These are phyloP conservation scores for Cardiocondyla obscurior DNA, from an alignment of 1,140 invertebrate genomes.

Conservation along the genomic window DNA sequence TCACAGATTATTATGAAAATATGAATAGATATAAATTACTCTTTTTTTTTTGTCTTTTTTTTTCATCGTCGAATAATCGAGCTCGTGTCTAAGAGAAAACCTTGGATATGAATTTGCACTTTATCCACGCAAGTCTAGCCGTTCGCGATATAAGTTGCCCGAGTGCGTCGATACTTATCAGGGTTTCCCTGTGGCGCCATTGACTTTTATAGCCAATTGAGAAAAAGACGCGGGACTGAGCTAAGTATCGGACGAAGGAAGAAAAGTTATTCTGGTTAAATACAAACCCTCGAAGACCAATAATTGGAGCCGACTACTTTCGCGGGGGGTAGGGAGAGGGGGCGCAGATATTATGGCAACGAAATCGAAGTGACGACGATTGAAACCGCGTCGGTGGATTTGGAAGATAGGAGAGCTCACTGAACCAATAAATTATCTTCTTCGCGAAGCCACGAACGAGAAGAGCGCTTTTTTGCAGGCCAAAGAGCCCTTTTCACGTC, in stretches of 20 bases:
- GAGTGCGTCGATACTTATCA: background rate
- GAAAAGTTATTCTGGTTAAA: slow-evolving; percentile 46
- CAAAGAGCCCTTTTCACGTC: slow-evolving; percentile 58
- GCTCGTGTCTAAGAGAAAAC: background rate
- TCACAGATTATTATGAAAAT: background rate
- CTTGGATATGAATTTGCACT: background rate
- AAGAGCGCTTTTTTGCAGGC: slow-evolving; percentile 42
- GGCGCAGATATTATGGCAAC: slow-evolving; percentile 32
- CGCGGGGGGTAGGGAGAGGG: too few relatives aligned
- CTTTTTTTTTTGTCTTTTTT: too few relatives aligned
- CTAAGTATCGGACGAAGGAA: background rate
- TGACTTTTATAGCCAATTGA: slow-evolving; percentile 30
- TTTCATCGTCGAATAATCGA: background rate
- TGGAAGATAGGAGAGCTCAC: slow-evolving; percentile 51
- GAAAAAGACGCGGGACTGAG: slow-evolving; percentile 11
- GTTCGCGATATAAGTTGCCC: background rate
- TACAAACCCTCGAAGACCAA: slow-evolving; percentile 49
- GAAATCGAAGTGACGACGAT: slow-evolving; percentile 20
- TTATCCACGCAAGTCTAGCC: background rate
- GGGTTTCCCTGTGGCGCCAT: background rate
- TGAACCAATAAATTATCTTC: slow-evolving; percentile 71
- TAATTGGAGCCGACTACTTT: slow-evolving; percentile 60
- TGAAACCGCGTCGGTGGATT: slow-evolving; percentile 48
- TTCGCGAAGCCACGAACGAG: slow-evolving; percentile 8
- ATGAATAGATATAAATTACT: background rate